Conservation (phyloP, 2,888 invertebrate genomes). For the Dryobotodes eremita region DNA sequence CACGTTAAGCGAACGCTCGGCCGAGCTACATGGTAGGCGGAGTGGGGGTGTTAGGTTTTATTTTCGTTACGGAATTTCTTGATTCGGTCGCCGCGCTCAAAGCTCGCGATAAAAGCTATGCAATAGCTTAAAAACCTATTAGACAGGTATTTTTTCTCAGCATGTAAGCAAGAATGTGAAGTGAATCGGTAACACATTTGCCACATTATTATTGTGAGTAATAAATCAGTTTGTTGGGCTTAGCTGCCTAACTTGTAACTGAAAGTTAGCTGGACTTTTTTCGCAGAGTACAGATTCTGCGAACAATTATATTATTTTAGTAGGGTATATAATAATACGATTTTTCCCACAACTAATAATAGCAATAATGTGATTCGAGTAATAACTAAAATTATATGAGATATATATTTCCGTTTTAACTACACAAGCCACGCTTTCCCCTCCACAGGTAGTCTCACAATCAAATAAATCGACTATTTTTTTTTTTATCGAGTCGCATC, state of each 20-base stretch:
- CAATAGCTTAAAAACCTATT: not conserved
- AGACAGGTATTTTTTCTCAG: not conserved
- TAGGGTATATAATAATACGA: not conserved
- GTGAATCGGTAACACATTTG: not conserved
- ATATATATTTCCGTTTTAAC: not conserved
- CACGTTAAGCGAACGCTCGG: too few species aligned
- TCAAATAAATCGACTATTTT: slow-evolving; percentile 29
- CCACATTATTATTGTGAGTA: slow-evolving; percentile 21
- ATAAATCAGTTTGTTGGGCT: slow-evolving; percentile 29
- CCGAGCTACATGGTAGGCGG: too few species aligned
- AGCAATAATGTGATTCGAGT: not conserved
- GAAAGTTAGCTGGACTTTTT: not conserved
- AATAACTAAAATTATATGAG: not conserved
- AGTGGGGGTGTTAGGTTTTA: too few species aligned
- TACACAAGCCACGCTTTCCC: not conserved
- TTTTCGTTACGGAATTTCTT: too few species aligned
- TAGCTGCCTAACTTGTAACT: not conserved
- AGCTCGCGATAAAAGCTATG: too few species aligned
- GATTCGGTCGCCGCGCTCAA: too few species aligned
- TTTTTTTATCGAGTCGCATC: slow-evolving; percentile 28
- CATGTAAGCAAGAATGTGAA: not conserved
- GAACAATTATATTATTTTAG: not conserved
- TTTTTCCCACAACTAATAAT: not conserved
- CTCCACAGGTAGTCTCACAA: not conserved
- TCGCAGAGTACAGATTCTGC: not conserved